Evolutionary conservation across 2,888 invertebrate species (phyloP), one percentile per base, ranked within the genome.

Genomic region (Aplocera efformata): DNA sequence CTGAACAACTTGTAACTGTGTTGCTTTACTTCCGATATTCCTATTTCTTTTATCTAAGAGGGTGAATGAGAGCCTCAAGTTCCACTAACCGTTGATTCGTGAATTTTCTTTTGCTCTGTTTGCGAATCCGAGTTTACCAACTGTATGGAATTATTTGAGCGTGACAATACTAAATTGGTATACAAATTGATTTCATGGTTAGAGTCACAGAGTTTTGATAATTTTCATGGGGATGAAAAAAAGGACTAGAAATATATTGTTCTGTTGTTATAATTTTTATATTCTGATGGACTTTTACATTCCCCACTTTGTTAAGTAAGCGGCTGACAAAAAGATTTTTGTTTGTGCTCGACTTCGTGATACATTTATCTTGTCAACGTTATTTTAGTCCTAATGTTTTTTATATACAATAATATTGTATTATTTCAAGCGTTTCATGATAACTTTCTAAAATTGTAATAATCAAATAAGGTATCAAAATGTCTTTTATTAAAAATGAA

Each of bases 111-210:
- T 23, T 27, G 25, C 26, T 3, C 13, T 28, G 24, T 36, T 44
- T 61, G 53, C 49, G 48, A 53, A 64, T 67, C 60, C 52, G 40
- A 52, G 60, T 65, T 35, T 63, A 54, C 49, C 56, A 46, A 56
- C 53, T 60, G 58, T 25, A 52, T 40, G 41, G 46, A 67, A 43
- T 63, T 60, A 63, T 64, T 72, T 65, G 50, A 55, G 63, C 62
- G 65, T 60, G 53, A 63, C 62, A 65, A 66, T 68, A 53, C 54
- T 50, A 62, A 58, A 60, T 65, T 55, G 59, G 46, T 57, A 47
- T 46, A 53, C 48, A 54, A 64, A 61, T 57, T 59, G 57, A 53
- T 61, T 58, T 54, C 40, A 53, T 39, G 24, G 32, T 41, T 32
- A 56, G 53, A 50, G 35, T 50, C 49, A 41, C 37, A 40, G 36